These are phyloP conservation scores for Laticauda colubrina DNA, from an alignment of 2,113 vertebrate species.

Conservation along the genomic window DNA sequence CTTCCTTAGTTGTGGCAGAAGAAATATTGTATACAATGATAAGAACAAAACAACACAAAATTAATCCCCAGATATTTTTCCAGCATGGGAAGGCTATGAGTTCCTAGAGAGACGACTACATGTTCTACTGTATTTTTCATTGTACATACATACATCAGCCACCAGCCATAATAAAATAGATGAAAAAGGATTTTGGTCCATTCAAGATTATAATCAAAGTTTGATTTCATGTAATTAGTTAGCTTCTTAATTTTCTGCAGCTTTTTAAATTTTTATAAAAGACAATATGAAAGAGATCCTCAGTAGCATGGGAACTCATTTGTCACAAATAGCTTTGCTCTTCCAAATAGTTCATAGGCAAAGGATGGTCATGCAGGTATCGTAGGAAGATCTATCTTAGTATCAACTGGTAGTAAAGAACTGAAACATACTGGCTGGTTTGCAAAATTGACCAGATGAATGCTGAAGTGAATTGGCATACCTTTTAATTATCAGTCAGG, in stretches of 20 bases:
- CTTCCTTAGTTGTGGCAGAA: not conserved
- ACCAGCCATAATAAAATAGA: not conserved
- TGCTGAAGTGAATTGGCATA: not conserved
- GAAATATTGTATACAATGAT: not conserved
- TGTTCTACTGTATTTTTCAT: not conserved
- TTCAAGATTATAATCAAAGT: not conserved
- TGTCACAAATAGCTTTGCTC: not conserved
- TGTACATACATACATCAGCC: not conserved
- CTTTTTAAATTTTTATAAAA: not conserved
- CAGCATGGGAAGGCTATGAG: not conserved
- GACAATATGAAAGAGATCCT: not conserved
- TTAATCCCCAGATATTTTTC: not conserved
- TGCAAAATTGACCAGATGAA: not conserved
- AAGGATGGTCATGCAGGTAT: not conserved
- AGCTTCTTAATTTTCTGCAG: not conserved
- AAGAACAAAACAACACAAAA: too few relatives aligned
- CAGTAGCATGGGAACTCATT: not conserved
- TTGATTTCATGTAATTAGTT: not conserved
- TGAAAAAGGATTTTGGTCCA: not conserved
- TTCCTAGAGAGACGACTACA: not conserved
- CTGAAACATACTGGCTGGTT: not conserved
- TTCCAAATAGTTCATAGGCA: not conserved
- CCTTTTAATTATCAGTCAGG: not conserved
- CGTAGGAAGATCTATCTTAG: not conserved
- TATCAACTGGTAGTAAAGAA: not conserved